Evolutionary conservation across 2,888 invertebrate genomes (phyloP).

Genomic region (Chrysina gloriosa): DNA sequence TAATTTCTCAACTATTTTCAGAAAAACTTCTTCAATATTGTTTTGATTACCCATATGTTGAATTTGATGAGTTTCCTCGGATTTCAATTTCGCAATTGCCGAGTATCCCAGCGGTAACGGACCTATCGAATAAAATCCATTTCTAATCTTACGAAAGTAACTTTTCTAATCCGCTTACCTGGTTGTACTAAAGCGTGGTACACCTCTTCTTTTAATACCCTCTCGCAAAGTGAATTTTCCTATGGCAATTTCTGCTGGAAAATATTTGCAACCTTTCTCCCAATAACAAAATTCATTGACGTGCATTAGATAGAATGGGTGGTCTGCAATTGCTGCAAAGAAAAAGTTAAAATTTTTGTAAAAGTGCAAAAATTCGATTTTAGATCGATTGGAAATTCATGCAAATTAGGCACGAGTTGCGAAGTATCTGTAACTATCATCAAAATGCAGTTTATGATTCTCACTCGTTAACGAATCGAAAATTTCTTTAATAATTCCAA

Average conservation of each 20-base stretch:
- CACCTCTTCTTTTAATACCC: constrained; percentile 63
- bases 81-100: constrained; percentile 60
- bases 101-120: constrained; percentile 63
- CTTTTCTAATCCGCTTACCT: constrained; percentile 57
- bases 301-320: constrained; percentile 60
- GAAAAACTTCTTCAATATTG: constrained; percentile 54
- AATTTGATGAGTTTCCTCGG: constrained; percentile 64
- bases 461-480: too few species aligned
- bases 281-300: constrained; percentile 60
- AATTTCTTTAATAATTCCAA: too few species aligned
- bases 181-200: constrained; percentile 64
- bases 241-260: constrained; percentile 69
- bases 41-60: constrained; percentile 58
- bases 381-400: too few species aligned
- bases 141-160: too few species aligned
- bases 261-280: constrained; percentile 54
- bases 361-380: too few species aligned
- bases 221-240: constrained; percentile 64
- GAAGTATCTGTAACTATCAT: too few species aligned
- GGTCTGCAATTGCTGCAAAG: constrained; percentile 40
- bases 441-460: too few species aligned
- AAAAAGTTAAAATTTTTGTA: constrained; percentile 34
- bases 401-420: too few species aligned
- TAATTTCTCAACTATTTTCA: constrained; percentile 5
- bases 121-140: constrained; percentile 43